These are phyloP conservation scores for Leucophenga maculata DNA, from an alignment of 2,888 invertebrate species.

Conservation along the genomic window DNA sequence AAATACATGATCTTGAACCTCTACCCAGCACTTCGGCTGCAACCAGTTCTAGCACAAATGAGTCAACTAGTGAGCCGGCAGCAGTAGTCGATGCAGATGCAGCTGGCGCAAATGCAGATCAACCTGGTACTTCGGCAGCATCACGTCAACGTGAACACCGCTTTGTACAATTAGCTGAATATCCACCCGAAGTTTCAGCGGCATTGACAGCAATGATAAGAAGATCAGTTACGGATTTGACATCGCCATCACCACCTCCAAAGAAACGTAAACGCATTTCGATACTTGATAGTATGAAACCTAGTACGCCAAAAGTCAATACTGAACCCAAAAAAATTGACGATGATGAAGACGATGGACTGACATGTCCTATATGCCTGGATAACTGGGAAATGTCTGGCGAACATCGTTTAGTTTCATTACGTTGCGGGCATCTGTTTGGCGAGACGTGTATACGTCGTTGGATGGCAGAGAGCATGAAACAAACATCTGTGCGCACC, in stretches of 20 bases:
- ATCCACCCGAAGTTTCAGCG: background rate
- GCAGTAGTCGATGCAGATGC: background rate
- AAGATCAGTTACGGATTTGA: slow-evolving; percentile 37
- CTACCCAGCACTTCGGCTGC: background rate
- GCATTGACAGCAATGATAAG: too few species aligned
- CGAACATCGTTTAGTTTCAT: slow-evolving; percentile 86
- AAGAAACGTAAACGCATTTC: slow-evolving; percentile 64
- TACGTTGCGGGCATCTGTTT: slow-evolving; percentile 94
- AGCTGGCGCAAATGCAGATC: background rate
- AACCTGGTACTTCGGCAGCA: background rate
- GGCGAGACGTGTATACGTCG: slow-evolving; percentile 80
- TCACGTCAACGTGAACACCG: background rate
- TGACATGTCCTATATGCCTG: slow-evolving; percentile 89
- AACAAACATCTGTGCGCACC: slow-evolving; percentile 72
- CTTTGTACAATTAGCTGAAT: too few species aligned
- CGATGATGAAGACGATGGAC: slow-evolving; percentile 77
- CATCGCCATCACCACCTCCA: slow-evolving; percentile 60
- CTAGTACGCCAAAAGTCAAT: slow-evolving; percentile 53
- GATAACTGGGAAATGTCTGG: slow-evolving; percentile 91
- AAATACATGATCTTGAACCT: too few species aligned
- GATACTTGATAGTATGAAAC: too few species aligned
- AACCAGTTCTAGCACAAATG: background rate
- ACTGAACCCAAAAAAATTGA: slow-evolving; percentile 72
- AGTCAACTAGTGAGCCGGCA: background rate
- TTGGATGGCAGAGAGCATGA: slow-evolving; percentile 69